Evolutionary conservation across 2,888 invertebrate species (phyloP).

Genomic region (Drosophila gaucha): DNA sequence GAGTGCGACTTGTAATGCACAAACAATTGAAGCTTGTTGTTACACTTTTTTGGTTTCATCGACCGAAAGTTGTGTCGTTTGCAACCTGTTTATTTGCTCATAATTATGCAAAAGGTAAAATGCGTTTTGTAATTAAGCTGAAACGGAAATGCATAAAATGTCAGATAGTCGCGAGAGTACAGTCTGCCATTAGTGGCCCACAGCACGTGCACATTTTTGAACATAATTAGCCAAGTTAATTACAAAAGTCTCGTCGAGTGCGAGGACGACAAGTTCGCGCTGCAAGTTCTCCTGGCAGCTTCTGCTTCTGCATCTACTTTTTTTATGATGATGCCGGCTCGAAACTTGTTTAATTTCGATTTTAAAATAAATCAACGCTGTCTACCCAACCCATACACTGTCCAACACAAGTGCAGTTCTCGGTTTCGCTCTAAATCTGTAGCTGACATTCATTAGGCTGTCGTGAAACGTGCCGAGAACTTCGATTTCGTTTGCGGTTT

Average conservation of each 20-base stretch:
- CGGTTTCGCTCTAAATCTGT: slow-evolving; percentile 21
- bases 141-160: slow-evolving; percentile 50
- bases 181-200: slow-evolving; percentile 35
- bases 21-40: slow-evolving; percentile 52
- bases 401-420: slow-evolving; percentile 15
- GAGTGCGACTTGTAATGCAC: slow-evolving; percentile 15
- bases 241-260: slow-evolving; percentile 60
- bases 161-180: slow-evolving; percentile 5
- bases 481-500: slow-evolving; percentile 40
- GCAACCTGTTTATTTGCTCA: slow-evolving; percentile 64
- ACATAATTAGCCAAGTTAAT: slow-evolving; percentile 78
- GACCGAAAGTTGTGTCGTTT: slow-evolving; percentile 54
- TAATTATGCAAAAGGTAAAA: slow-evolving; percentile 57
- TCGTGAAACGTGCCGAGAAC: slow-evolving; percentile 59
- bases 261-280: slow-evolving; percentile 26
- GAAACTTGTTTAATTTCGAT: slow-evolving; percentile 71
- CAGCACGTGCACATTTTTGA: slow-evolving; percentile 67
- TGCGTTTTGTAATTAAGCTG: slow-evolving; percentile 62
- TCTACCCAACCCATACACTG: slow-evolving; percentile 7
- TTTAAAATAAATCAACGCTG: slow-evolving; percentile 53
- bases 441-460: slow-evolving; percentile 62
- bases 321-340: slow-evolving; percentile 22
- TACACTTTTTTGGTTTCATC: slow-evolving; percentile 71
- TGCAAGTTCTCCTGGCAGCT: neutral
- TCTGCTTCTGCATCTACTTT: neutral